These are phyloP conservation scores for Microctenopoma lineatum DNA, from an alignment of 2,797 vertebrate genomes.

Conservation along the genomic window DNA sequence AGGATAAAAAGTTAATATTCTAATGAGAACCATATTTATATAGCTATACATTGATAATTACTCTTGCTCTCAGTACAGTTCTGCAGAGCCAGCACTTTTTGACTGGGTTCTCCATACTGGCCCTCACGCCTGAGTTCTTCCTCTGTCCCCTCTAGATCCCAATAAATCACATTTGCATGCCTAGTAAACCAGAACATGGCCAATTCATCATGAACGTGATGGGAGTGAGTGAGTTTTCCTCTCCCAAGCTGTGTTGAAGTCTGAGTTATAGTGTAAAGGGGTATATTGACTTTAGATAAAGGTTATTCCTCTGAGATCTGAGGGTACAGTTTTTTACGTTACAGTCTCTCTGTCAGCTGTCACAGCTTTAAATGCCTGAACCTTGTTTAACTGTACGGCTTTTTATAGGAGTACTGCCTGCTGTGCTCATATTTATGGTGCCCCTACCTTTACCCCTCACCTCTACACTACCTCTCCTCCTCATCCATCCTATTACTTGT, in stretches of 20 bases:
- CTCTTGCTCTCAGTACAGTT: conserved; percentile 44
- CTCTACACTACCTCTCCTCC: conserved; percentile 29
- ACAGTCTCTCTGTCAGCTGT: conserved; percentile 18
- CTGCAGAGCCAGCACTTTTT: conserved; percentile 28
- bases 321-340: conserved; percentile 1
- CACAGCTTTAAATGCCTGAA: neutral
- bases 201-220: conserved; percentile 39
- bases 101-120: conserved; percentile 10
- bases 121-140: conserved; percentile 1
- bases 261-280: conserved; percentile 6
- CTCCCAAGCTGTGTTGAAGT: conserved; percentile 2
- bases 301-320: conserved; percentile 23
- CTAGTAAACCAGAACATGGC: conserved; percentile 34
- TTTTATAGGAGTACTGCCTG: conserved; percentile 10
- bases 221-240: conserved; percentile 8
- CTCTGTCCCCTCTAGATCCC: conserved; percentile 16
- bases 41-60: conserved; percentile 31
- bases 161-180: conserved; percentile 50
- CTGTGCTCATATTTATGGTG: conserved; percentile 20
- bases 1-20: neutral
- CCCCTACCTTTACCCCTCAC: conserved; percentile 48
- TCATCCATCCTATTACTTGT: conserved; percentile 7
- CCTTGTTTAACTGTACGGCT: conserved; percentile 27
- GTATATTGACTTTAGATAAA: conserved; percentile 19
- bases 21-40: neutral